phyloP scores from a whole-genome alignment of 1,140 invertebrate genomes.

The Panagrolaimus sp. region DNA sequence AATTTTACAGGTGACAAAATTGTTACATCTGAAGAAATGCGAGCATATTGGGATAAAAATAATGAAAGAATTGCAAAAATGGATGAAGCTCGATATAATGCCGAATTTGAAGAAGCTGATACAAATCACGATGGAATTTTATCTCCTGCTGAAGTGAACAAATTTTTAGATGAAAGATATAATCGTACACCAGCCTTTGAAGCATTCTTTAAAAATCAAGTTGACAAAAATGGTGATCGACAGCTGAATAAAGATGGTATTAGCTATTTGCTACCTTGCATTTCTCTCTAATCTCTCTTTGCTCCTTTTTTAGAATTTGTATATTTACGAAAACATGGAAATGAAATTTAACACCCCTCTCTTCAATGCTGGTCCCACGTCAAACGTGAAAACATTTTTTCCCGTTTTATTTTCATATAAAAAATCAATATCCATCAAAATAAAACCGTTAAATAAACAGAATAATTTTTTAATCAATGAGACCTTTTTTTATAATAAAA shows the following conservation, averaged over 20 bases:
- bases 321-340: too few species aligned
- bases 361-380: too few species aligned
- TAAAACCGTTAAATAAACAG: too few species aligned
- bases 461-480: too few species aligned
- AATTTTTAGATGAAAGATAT: neutral
- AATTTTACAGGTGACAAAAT: slow-evolving; percentile 1
- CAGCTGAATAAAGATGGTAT: slow-evolving; percentile 2
- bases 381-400: too few species aligned
- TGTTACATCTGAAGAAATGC: neutral
- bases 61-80: neutral
- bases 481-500: too few species aligned
- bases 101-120: slow-evolving; percentile 1
- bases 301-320: too few species aligned
- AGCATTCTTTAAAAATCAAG: neutral
- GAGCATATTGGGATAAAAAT: neutral
- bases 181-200: neutral
- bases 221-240: neutral
- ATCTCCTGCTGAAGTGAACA: neutral
- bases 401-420: too few species aligned
- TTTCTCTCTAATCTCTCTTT: too few species aligned
- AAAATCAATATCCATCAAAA: too few species aligned
- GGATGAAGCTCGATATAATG: neutral
- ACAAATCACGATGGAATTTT: neutral
- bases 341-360: too few species aligned
- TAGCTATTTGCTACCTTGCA: neutral